Percentiles rank a stretch among this genome's conserved stretches.
Conservation (phyloP, 2,113 vertebrate genomes). For the Glaucomys volans region DNA sequence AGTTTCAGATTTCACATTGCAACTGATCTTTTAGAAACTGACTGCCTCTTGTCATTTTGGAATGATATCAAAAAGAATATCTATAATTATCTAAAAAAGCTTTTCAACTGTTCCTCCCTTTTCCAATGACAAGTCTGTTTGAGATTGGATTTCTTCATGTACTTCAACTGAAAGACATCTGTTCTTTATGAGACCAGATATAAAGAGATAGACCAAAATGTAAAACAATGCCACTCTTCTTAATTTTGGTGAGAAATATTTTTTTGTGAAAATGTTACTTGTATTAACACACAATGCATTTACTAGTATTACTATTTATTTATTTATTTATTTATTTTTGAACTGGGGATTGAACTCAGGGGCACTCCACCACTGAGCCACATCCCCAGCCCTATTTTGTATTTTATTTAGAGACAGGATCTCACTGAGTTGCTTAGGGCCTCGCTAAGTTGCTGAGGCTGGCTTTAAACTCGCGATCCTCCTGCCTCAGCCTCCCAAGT, state of each 20-base stretch:
- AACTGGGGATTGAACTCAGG: too few relatives aligned
- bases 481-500: too few relatives aligned
- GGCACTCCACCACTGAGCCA: too few relatives aligned
- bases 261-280: conserved; percentile 33
- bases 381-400: too few relatives aligned
- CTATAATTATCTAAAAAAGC: not conserved
- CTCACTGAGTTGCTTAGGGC: too few relatives aligned
- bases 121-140: not conserved
- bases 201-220: not conserved
- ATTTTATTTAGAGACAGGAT: too few relatives aligned
- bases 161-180: not conserved
- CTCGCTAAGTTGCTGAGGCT: too few relatives aligned
- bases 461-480: too few relatives aligned
- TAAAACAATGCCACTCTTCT: not conserved
- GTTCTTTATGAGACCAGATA: not conserved
- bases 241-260: not conserved
- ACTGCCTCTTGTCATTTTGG: not conserved
- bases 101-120: not conserved
- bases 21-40: not conserved
- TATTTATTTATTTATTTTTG: too few relatives aligned
- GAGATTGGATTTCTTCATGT: not conserved
- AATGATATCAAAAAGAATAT: not conserved
- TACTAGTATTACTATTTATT: not conserved
- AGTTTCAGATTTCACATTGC: conserved; percentile 8
- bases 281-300: not conserved